Percentiles rank a stretch among this genome's conserved stretches.
Conservation (phyloP, 2,113 vertebrate species). For the Chaetura pelagica region DNA sequence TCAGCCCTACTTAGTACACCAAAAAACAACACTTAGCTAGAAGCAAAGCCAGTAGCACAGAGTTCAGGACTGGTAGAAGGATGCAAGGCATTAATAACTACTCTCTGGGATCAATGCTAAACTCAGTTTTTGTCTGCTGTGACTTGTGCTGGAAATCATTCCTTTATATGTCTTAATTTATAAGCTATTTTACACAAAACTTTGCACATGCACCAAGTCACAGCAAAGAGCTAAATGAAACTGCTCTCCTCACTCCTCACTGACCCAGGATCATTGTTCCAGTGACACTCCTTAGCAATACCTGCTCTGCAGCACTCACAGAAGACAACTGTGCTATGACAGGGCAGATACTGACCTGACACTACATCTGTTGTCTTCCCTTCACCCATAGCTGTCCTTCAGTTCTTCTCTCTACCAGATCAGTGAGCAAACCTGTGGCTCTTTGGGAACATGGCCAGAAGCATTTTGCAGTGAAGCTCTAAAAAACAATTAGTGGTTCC, state of each 20-base stretch:
- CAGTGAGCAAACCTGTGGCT: neutral
- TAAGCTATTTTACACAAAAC: neutral
- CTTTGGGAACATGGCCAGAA: neutral
- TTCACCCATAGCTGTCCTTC: neutral
- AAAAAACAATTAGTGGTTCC: neutral
- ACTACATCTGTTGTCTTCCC: neutral
- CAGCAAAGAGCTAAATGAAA: neutral
- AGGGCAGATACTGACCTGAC: neutral
- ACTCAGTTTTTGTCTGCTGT: neutral
- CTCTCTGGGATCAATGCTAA: neutral
- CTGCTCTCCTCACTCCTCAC: neutral
- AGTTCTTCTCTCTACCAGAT: neutral
- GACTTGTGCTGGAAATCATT: neutral
- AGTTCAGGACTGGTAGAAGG: neutral
- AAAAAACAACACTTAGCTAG: neutral
- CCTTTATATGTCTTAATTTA: neutral
- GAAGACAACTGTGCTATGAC: fast-evolving
- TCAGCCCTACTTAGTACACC: neutral
- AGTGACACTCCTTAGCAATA: neutral
- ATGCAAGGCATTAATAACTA: neutral
- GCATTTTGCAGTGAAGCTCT: neutral
- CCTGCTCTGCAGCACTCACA: neutral
- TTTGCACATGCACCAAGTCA: neutral
- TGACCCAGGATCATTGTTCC: neutral
- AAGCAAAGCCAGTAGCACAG: neutral